These are phyloP conservation scores for Automeris io DNA, from an alignment of 2,888 invertebrate genomes.

Conservation along the genomic window DNA sequence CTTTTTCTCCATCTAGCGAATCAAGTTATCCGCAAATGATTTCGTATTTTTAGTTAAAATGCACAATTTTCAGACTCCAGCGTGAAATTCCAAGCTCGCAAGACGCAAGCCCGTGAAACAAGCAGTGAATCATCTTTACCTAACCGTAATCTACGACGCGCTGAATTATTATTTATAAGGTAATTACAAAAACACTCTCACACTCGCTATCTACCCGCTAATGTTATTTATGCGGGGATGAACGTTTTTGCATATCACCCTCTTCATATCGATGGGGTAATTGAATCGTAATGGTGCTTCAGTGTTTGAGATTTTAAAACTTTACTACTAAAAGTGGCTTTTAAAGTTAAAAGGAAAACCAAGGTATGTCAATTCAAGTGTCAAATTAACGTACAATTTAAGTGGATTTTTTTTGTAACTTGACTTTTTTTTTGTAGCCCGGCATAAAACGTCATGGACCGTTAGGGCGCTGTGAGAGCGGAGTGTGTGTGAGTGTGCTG, in stretches of 20 bases:
- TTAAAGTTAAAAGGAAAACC: too few species aligned
- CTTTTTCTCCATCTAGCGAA: too few species aligned
- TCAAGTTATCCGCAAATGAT: too few species aligned
- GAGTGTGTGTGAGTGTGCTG: too few species aligned
- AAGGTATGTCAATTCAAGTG: too few species aligned
- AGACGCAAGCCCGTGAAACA: not conserved
- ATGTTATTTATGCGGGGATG: constrained; percentile 73
- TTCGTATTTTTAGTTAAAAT: too few species aligned
- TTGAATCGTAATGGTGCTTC: constrained; percentile 57
- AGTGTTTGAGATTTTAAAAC: constrained; percentile 1
- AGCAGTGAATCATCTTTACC: constrained; percentile 54
- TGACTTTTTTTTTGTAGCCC: too few species aligned
- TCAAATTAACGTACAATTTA: too few species aligned
- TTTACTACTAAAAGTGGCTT: not conserved
- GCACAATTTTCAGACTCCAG: too few species aligned
- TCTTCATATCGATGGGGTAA: constrained; percentile 44
- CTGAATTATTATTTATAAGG: constrained; percentile 75
- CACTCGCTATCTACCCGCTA: constrained; percentile 61
- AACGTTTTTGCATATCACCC: constrained; percentile 72
- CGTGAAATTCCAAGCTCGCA: not conserved
- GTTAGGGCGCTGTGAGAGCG: too few species aligned
- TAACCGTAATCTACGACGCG: constrained; percentile 68
- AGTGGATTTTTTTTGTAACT: too few species aligned
- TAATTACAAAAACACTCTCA: constrained; percentile 74
- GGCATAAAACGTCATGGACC: too few species aligned